phyloP scores from a whole-genome alignment of 1,140 invertebrate species.

The Drosophila quadrilineata region DNA sequence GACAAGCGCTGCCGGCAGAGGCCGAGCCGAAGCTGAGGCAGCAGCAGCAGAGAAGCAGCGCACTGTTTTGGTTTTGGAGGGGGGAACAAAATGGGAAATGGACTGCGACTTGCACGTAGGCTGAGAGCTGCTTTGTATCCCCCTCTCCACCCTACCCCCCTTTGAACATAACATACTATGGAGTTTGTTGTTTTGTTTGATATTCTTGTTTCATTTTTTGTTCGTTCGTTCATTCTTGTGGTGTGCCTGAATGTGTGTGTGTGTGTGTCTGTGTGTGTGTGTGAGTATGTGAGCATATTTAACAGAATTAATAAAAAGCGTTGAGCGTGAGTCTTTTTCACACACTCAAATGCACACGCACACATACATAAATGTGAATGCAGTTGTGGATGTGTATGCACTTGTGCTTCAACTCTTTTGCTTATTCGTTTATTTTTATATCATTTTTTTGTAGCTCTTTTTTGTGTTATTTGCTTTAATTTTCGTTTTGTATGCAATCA shows the following conservation, averaged over 20 bases:
- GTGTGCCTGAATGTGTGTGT: no score
- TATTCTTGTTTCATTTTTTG: slow-evolving; percentile 46
- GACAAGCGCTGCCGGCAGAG: no score
- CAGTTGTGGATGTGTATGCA: slow-evolving; percentile 17
- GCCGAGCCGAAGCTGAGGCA: no score
- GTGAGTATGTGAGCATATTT: slow-evolving; percentile 40
- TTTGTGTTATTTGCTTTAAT: slow-evolving; percentile 23
- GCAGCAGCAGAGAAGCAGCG: slow-evolving; percentile 9
- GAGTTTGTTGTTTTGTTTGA: slow-evolving; percentile 48
- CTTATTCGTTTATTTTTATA: slow-evolving; percentile 9
- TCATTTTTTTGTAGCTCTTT: slow-evolving; percentile 3
- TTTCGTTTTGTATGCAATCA: slow-evolving; percentile 39
- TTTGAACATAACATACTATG: no score
- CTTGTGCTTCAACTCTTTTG: slow-evolving; percentile 28
- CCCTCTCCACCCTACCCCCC: background rate
- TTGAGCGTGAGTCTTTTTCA: slow-evolving; percentile 45
- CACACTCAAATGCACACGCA: slow-evolving; percentile 32
- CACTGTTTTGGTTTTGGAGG: slow-evolving; percentile 17
- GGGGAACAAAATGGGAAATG: slow-evolving; percentile 38
- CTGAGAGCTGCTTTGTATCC: background rate
- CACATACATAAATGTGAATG: slow-evolving; percentile 3
- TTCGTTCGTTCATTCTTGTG: no score
- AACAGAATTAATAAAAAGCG: slow-evolving; percentile 52
- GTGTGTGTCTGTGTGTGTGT: no score
- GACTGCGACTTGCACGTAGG: slow-evolving; percentile 37